phyloP scores from a whole-genome alignment of 2,888 invertebrate genomes.

The Chalcosyrphus nemorum region DNA sequence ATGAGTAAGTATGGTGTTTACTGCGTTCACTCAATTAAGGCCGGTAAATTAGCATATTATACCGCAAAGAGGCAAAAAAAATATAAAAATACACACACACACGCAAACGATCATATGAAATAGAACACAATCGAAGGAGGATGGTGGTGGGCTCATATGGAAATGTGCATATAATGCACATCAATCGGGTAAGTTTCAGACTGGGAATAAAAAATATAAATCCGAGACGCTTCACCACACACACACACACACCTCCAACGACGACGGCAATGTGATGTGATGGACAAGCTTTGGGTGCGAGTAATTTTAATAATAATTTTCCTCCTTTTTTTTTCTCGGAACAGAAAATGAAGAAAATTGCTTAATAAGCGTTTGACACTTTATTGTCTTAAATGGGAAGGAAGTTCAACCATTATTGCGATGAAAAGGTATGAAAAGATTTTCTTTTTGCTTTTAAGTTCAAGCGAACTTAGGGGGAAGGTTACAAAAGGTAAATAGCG shows the following conservation, averaged over 20 bases:
- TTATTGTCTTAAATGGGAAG: slow-evolving; percentile 1
- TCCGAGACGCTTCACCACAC: slow-evolving; percentile 27
- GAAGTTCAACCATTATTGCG: neutral
- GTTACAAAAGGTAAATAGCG: no score
- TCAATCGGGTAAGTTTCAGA: slow-evolving; percentile 38
- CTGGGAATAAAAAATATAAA: slow-evolving; percentile 53
- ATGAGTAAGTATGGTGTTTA: slow-evolving; percentile 33
- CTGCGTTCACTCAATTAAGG: slow-evolving; percentile 71
- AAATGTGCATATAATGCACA: slow-evolving; percentile 53
- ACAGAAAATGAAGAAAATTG: slow-evolving; percentile 24
- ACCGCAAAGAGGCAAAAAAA: slow-evolving; percentile 28
- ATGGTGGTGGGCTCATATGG: slow-evolving; percentile 3
- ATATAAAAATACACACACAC: no score
- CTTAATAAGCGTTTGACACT: slow-evolving; percentile 32
- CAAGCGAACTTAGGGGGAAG: no score
- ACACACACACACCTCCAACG: no score
- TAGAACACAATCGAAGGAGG: slow-evolving; percentile 25
- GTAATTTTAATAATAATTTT: neutral
- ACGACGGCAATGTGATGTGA: no score
- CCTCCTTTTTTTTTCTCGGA: slow-evolving; percentile 22
- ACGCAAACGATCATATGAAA: slow-evolving; percentile 1
- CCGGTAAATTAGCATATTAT: slow-evolving; percentile 70
- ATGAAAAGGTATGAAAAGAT: no score
- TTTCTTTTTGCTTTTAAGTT: no score
- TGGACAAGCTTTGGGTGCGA: neutral